A percentile compares a stretch with the other conserved stretches of the same genome.
phyloP scores from a whole-genome alignment of 1,140 invertebrate species.

The Sesamia nonagrioides region DNA sequence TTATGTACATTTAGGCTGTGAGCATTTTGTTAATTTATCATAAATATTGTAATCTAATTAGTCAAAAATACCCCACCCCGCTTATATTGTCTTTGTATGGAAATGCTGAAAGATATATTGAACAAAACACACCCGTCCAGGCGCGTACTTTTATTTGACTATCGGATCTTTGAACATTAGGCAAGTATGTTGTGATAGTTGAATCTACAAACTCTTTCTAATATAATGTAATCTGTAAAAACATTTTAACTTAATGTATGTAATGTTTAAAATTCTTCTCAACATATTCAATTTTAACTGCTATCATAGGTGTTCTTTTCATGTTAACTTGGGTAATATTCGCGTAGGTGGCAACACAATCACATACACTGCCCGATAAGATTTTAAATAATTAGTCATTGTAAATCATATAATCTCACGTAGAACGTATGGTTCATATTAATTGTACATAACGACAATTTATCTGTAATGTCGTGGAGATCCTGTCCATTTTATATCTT shows the following conservation, averaged over 20 bases:
- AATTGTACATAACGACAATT: conserved; percentile 46
- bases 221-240: conserved; percentile 7
- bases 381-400: conserved; percentile 31
- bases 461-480: conserved; percentile 18
- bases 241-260: conserved; percentile 30
- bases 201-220: conserved; percentile 8
- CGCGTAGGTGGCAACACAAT: conserved; percentile 22
- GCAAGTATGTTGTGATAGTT: conserved; percentile 47
- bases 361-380: conserved; percentile 49
- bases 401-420: conserved; percentile 37
- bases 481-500: conserved; percentile 59
- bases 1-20: conserved; percentile 56
- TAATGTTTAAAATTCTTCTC: conserved; percentile 11
- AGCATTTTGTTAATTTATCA: conserved; percentile 50
- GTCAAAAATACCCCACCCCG: conserved; percentile 40
- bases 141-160: conserved; percentile 52
- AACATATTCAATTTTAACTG: conserved; percentile 36
- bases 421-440: conserved; percentile 32
- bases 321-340: conserved; percentile 9
- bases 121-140: conserved; percentile 53
- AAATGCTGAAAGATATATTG: conserved; percentile 43
- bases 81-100: conserved; percentile 49
- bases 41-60: conserved; percentile 46
- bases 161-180: conserved; percentile 41
- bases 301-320: conserved; percentile 19